Evolutionary conservation across 2,113 vertebrate genomes (phyloP).

Genomic region (Chaenogobius annularis): DNA sequence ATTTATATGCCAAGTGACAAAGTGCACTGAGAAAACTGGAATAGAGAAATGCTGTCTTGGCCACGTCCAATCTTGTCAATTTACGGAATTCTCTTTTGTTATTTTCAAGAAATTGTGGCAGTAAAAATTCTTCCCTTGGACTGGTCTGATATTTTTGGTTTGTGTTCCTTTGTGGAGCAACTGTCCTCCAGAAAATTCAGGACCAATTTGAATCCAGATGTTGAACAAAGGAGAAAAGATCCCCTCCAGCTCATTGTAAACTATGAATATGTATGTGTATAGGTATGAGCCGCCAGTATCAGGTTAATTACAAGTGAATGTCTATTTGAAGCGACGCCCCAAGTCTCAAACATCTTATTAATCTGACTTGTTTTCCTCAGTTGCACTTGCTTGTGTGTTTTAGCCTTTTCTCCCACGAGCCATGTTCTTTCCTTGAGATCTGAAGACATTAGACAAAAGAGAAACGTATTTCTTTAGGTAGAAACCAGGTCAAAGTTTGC

Average conservation of each 20-base stretch:
- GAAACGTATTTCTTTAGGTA: conserved; percentile 39
- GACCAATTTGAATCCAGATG: neutral
- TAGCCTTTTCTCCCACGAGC: conserved; percentile 40
- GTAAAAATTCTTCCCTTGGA: neutral
- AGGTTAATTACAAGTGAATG: conserved; percentile 60
- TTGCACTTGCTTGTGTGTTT: conserved; percentile 42
- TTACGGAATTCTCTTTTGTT: neutral
- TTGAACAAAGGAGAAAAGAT: conserved; percentile 23
- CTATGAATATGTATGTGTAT: conserved; percentile 68
- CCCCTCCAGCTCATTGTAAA: conserved; percentile 20
- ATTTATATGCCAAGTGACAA: neutral
- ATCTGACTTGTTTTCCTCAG: conserved; percentile 68
- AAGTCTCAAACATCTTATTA: conserved; percentile 63
- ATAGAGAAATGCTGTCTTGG: neutral
- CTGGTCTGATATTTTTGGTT: neutral
- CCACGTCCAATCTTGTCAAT: neutral
- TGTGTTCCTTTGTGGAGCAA: neutral
- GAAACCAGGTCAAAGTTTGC: conserved; percentile 42
- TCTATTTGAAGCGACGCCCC: conserved; percentile 68
- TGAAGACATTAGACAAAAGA: conserved; percentile 26
- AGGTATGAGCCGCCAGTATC: conserved; percentile 54
- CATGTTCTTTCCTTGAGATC: conserved; percentile 28
- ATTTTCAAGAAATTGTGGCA: neutral
- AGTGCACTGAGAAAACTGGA: neutral
- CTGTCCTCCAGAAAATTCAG: conserved; percentile 3